Base-by-base conservation (phyloP, 1,140 invertebrate genomes). In the Drosophila cardini region DNA sequence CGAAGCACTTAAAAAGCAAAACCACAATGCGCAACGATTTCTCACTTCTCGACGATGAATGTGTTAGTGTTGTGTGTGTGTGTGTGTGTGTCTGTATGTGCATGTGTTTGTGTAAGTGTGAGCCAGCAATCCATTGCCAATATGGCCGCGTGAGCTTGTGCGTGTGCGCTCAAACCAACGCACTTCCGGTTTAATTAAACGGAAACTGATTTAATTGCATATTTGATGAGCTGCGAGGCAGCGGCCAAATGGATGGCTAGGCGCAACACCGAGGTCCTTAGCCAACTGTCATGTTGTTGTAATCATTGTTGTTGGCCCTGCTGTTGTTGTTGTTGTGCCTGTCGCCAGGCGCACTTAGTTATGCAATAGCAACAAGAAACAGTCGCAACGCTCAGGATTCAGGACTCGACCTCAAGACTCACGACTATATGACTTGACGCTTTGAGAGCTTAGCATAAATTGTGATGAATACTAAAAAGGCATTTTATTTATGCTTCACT, bases 151-250 rank as follows among this genome's bases (percentile, higher is more conserved):
- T 52, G 38, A 60, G 55, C 18, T 43, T 48, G 74, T 62, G 50
- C 1, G 74, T 13, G 61, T 58, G 57, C 43, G 64, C 72, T 68
- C 61, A 84, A 78, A 84, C 70, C 86, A 85, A 86, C 86, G 81
- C 84, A 89, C 84, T 89, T 89, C 86, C 86, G 86, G 83, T 91
- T 91, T 91, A 91, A 91, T 91, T 91, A 91, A 91, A 90, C 90
- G 90, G 90, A 91, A 91, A 91, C 90, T 91, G 90, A 91, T 91
- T 91, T 91, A 91, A 91, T 91, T 91, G 90, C 90, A 91, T 91
- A 91, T 91, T 91, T 91, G 90, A 91, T 91, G 90, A 91, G 90
- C 84, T 83, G 63, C 76, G 83, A 73, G 74, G 78, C 82, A 53
- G 55, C 67, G 69, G 40, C 76, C 76, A 68, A 83, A 80, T 79